Percentiles rank a stretch among this genome's conserved stretches.
These are phyloP conservation scores for Idaea biselata DNA, from an alignment of 2,888 invertebrate genomes.

Conservation along the genomic window DNA sequence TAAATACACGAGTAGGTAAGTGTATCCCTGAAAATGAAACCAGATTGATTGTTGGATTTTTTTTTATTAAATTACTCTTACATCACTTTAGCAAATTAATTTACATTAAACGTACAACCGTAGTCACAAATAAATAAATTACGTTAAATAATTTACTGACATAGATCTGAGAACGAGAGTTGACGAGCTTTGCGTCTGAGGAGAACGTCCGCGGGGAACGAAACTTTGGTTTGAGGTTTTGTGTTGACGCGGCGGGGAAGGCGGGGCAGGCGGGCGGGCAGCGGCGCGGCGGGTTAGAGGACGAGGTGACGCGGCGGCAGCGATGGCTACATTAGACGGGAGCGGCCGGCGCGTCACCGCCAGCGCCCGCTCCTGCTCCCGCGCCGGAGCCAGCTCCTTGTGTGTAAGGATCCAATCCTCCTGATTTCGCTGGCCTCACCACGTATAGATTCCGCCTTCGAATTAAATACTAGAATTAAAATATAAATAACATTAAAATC, in stretches of 20 bases:
- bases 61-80: conserved; percentile 56
- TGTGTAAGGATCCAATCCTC: conserved; percentile 80
- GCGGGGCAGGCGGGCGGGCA: conserved; percentile 23
- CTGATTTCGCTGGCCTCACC: conserved; percentile 80
- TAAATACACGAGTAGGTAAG: not conserved
- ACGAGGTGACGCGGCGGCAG: not conserved
- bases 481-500: conserved; percentile 43
- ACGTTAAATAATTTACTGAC: conserved; percentile 78
- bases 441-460: conserved; percentile 83
- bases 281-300: conserved; percentile 19
- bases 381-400: conserved; percentile 73
- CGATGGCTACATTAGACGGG: not conserved
- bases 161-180: conserved; percentile 67
- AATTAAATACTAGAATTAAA: conserved; percentile 80
- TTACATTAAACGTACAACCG: conserved; percentile 66
- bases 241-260: conserved; percentile 47
- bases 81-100: conserved; percentile 69
- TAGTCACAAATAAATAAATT: conserved; percentile 78
- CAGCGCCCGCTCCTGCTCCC: conserved; percentile 52
- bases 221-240: conserved; percentile 76
- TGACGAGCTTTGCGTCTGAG: conserved; percentile 57
- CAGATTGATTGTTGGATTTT: conserved; percentile 54
- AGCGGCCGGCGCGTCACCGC: conserved; percentile 21
- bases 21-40: conserved; percentile 48
- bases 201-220: conserved; percentile 58